Evolutionary conservation across 2,113 vertebrate genomes (phyloP).

Genomic region (Garra rufa): DNA sequence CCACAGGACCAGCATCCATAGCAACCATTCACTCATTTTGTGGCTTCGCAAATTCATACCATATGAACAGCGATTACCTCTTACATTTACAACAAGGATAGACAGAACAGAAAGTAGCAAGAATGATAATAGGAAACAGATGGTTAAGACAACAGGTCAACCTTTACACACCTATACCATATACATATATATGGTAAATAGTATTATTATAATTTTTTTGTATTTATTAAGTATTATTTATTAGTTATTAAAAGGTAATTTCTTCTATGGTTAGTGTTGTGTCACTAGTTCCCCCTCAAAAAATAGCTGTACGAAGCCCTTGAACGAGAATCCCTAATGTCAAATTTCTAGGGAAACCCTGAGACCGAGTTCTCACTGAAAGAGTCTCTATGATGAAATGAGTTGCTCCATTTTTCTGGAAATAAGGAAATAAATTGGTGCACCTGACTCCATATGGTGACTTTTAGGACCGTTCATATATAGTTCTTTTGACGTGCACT

Average conservation of each 20-base stretch:
- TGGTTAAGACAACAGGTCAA: slow-evolving; percentile 48
- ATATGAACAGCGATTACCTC: slow-evolving; percentile 59
- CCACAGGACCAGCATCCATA: slow-evolving; percentile 51
- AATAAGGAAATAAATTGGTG: slow-evolving; percentile 56
- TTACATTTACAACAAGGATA: slow-evolving; percentile 53
- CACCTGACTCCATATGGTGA: slow-evolving; percentile 60
- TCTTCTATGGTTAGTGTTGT: neutral
- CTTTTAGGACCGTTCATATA: slow-evolving; percentile 63
- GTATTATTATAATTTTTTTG: too few species aligned
- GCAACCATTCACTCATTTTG: slow-evolving; percentile 55
- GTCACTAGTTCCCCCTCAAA: neutral
- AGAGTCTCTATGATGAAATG: neutral
- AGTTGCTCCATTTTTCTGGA: slow-evolving; percentile 21
- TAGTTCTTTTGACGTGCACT: slow-evolving; percentile 64
- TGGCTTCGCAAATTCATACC: slow-evolving; percentile 56
- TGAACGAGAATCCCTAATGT: neutral
- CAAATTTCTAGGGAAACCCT: slow-evolving; percentile 12
- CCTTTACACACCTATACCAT: slow-evolving; percentile 7
- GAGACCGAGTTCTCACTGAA: neutral
- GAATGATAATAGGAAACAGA: slow-evolving; percentile 60
- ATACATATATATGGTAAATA: too few species aligned
- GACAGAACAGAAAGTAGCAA: slow-evolving; percentile 45
- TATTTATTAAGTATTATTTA: too few species aligned
- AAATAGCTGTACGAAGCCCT: neutral
- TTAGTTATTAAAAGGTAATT: too few species aligned